Evolutionary conservation across 2,888 invertebrate species (phyloP), one percentile per base, ranked within the genome.

Genomic region (Eurois occulta): DNA sequence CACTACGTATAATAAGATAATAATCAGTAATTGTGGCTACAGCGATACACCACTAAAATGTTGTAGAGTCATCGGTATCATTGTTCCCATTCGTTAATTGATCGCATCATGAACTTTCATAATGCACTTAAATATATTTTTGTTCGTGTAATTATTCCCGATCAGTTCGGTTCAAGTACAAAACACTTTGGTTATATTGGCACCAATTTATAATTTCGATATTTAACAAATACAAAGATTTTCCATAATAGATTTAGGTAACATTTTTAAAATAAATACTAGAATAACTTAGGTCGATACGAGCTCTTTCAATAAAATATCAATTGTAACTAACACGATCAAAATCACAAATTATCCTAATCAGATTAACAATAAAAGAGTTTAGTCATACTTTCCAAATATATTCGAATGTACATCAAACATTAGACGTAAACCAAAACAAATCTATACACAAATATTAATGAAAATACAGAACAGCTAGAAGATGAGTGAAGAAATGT

Each of bases 81-180:
- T 96, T 96, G 95, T 93, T 95, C 96, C 96, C 95, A 92, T 94
- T 94, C 88, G 90, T 92, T 94, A 91, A 91, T 92, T 92, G 85
- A 90, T 90, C 86, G 86, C 80, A 86, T 89, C 82, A 88, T 87
- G 88, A 87, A 86, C 85, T 84, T 87, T 86, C 83, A 88, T 83
- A 85, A 90, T 83, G 79, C 86, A 81, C 88, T 83, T 84, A 87
- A 85, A 83, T 84, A 80, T 86, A 72, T 80, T 38, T 75, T 85
- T 87, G 83, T 84, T 89, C 79, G 76, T 90, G 83, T 85, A 83
- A 86, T 89, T 87, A 84, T 82, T 77, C 65, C 86, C 88, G 88
- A 88, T 90, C 84, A 90, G 81, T 90, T 88, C 85, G 84, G 84
- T 90, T 85, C 75, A 72, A 77, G 86, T 83, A 84, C 55, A 76